Evolutionary conservation across 1,140 invertebrate genomes (phyloP).

Genomic region (Sitobion miscanthi): DNA sequence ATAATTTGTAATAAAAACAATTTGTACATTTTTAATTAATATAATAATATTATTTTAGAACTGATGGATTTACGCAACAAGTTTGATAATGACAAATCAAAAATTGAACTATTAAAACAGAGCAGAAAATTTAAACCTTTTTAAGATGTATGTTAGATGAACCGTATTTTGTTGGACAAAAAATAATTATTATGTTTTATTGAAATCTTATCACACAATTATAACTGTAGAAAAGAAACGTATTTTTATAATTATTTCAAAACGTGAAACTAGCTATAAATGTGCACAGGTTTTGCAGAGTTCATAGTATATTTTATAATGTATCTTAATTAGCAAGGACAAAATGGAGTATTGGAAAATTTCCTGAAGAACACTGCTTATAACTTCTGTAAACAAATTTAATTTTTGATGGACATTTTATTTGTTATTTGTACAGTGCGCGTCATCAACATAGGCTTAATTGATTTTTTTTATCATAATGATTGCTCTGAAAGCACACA

Average conservation of each 20-base stretch:
- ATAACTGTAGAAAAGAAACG: not conserved
- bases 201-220: not conserved
- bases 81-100: constrained; percentile 82
- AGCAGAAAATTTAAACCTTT: constrained; percentile 86
- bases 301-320: not conserved
- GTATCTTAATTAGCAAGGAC: not conserved
- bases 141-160: constrained; percentile 63
- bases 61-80: constrained; percentile 79
- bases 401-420: too few relatives aligned
- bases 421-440: not conserved
- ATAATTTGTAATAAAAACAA: constrained; percentile 37
- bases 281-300: not conserved
- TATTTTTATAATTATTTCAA: not conserved
- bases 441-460: not conserved
- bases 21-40: constrained; percentile 39
- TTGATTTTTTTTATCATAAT: too few relatives aligned
- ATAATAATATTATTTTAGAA: constrained; percentile 64
- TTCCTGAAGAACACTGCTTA: too few relatives aligned
- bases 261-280: not conserved
- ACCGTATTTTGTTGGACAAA: not conserved
- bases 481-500: too few relatives aligned
- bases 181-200: not conserved
- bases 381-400: not conserved
- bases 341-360: not conserved
- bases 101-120: constrained; percentile 80